phyloP scores from a whole-genome alignment of 2,113 vertebrate genomes.

The Triplophysa dalaica region DNA sequence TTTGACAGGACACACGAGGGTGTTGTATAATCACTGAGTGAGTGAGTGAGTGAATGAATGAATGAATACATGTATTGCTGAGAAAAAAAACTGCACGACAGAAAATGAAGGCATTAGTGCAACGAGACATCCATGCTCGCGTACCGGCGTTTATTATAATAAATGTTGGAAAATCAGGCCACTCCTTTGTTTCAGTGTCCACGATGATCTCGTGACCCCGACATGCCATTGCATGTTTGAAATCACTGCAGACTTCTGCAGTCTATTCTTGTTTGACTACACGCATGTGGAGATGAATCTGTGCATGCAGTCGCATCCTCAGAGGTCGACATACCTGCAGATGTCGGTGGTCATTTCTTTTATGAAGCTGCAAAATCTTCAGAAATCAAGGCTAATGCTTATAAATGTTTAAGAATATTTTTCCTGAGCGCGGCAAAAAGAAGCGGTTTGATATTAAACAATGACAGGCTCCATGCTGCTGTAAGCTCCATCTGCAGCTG shows the following conservation, averaged over 20 bases:
- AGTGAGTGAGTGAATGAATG: background rate
- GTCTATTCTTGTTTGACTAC: background rate
- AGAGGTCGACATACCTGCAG: slow-evolving; percentile 33
- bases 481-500: slow-evolving; percentile 2
- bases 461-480: slow-evolving; percentile 21
- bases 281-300: background rate
- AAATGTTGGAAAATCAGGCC: background rate
- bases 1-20: background rate
- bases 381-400: background rate
- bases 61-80: background rate
- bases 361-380: background rate
- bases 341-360: slow-evolving; percentile 40
- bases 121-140: background rate
- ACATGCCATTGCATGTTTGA: background rate
- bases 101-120: background rate
- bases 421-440: background rate
- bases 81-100: background rate
- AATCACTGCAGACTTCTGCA: background rate
- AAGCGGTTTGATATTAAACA: slow-evolving; percentile 10
- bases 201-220: background rate
- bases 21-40: background rate
- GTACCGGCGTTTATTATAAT: background rate
- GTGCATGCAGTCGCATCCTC: background rate
- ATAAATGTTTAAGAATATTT: background rate
- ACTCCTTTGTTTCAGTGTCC: background rate